phyloP scores from a whole-genome alignment of 2,113 vertebrate species.

The Sinocyclocheilus grahami region DNA sequence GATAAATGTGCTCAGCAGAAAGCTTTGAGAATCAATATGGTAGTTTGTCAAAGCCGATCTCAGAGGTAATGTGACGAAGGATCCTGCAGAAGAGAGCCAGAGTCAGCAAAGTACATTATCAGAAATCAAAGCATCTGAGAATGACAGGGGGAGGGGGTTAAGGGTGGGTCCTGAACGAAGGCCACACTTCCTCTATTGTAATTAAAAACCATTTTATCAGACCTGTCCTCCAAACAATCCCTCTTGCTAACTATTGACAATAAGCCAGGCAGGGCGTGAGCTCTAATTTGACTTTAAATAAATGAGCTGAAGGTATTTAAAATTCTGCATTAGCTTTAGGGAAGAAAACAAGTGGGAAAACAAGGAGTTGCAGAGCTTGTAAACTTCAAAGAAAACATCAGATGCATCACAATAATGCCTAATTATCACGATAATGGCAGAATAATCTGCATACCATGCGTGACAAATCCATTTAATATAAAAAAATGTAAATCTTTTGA shows the following conservation, averaged over 20 bases:
- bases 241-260: constrained; percentile 83
- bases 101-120: constrained; percentile 93
- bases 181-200: constrained; percentile 87
- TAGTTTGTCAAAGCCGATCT: constrained; percentile 91
- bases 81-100: constrained; percentile 68
- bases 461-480: neutral
- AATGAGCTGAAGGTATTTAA: constrained; percentile 82
- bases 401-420: neutral
- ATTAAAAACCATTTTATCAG: constrained; percentile 97
- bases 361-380: constrained; percentile 37
- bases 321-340: constrained; percentile 67
- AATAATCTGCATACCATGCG: neutral
- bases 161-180: constrained; percentile 73
- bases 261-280: constrained; percentile 76
- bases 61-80: constrained; percentile 77
- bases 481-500: neutral
- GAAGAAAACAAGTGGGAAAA: constrained; percentile 52
- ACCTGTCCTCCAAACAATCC: constrained; percentile 72
- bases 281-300: constrained; percentile 85
- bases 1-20: constrained; percentile 88
- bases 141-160: constrained; percentile 72
- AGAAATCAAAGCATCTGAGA: constrained; percentile 89
- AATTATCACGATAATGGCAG: neutral
- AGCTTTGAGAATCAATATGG: constrained; percentile 87
- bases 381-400: neutral